A percentile compares a stretch with the other conserved stretches of the same genome.
These are phyloP conservation scores for Sialia sialis DNA, from an alignment of 2,113 vertebrate species.

Conservation along the genomic window DNA sequence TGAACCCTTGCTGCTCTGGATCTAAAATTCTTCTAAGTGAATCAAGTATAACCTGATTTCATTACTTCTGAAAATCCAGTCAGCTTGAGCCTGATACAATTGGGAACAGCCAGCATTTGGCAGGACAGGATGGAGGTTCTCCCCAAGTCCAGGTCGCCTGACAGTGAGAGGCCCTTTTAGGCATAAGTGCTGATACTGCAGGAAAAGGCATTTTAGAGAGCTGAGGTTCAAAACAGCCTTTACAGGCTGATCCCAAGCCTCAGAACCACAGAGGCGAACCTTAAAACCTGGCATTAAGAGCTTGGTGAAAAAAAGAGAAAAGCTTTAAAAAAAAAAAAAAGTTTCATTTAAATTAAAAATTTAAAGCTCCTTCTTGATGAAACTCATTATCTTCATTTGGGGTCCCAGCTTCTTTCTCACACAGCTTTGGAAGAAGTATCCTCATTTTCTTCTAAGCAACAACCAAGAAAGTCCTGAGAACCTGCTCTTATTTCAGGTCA, in stretches of 20 bases:
- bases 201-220: neutral
- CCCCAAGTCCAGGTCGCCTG: accelerated
- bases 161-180: neutral
- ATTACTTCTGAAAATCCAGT: neutral
- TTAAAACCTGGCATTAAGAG: neutral
- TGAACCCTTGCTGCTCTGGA: neutral
- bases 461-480: neutral
- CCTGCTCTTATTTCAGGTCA: neutral
- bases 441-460: neutral
- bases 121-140: neutral
- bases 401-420: neutral
- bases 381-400: neutral
- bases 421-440: neutral
- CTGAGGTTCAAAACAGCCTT: neutral
- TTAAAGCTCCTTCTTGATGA: neutral
- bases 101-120: neutral
- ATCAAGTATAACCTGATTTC: neutral
- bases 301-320: neutral
- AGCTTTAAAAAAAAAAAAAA: accelerated
- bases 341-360: neutral
- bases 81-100: neutral
- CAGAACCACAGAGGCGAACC: neutral
- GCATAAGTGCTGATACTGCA: neutral
- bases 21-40: neutral
- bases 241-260: neutral